Conservation (phyloP, 2,888 invertebrate genomes). For the Cosmia pyralina region DNA sequence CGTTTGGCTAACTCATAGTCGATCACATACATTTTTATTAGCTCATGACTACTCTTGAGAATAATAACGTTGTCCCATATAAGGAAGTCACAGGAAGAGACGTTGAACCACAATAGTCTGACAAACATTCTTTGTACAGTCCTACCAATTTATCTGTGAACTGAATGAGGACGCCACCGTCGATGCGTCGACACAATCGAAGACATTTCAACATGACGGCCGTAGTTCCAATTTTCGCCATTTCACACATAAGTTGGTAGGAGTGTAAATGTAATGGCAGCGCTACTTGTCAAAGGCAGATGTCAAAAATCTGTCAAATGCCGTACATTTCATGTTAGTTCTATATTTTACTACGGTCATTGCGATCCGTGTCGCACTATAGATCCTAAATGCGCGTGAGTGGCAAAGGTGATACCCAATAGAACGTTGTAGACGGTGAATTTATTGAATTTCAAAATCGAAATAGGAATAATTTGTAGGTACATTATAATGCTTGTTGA, state of each 20-base stretch:
- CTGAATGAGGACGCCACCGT: too few species aligned
- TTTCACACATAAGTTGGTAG: too few species aligned
- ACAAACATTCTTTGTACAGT: background rate
- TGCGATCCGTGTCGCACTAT: background rate
- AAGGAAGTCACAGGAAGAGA: constrained; percentile 18
- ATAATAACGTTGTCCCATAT: constrained; percentile 3
- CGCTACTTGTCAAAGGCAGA: background rate
- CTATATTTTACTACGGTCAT: background rate
- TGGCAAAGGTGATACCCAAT: constrained; percentile 5
- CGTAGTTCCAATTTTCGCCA: too few species aligned
- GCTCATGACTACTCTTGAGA: constrained; percentile 3
- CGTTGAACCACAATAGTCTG: background rate
- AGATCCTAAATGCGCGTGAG: constrained; percentile 8
- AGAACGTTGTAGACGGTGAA: background rate
- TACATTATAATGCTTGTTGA: constrained; percentile 2
- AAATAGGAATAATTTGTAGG: constrained; percentile 5
- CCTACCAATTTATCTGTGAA: too few species aligned
- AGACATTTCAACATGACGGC: too few species aligned
- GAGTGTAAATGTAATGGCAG: too few species aligned
- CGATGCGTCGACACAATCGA: too few species aligned
- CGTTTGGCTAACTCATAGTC: background rate
- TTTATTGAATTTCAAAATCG: background rate
- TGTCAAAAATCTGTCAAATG: background rate
- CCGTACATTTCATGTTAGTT: background rate
- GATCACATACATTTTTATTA: background rate